Evolutionary conservation across 2,113 vertebrate genomes (phyloP), one percentile per base, ranked within the genome.

Genomic region (Arvicanthis niloticus): DNA sequence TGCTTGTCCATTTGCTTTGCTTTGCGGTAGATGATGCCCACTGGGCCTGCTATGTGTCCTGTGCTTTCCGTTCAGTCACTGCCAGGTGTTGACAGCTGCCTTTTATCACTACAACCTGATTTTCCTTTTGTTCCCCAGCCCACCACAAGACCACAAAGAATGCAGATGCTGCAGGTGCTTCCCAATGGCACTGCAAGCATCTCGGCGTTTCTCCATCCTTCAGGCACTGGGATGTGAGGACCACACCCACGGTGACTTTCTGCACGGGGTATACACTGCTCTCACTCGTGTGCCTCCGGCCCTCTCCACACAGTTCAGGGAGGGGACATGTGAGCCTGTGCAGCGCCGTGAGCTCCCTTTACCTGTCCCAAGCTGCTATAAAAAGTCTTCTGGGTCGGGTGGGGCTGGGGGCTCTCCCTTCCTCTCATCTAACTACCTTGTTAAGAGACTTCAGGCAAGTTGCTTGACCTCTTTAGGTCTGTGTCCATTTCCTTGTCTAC

Each of bases 1-100:
- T 16, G 77, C 95, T 94, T 89, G 73, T 93, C 89, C 89, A 96
- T 96, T 95, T 94, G 86, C 82, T 89, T 89, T 82, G 89, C 75
- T 96, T 97, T 97, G 95, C 93, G 73, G 60, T 85, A 56, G 73
- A 86, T 62, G 91, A 87, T 73, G 81, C 77, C 76, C 26, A 24
- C 34, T 15, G 45, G n/a, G 72, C 62, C 62, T 88, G 94, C 78
- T 29, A 67, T 53, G 22, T 65, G 22, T 31, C 93, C 53, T 3
- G 3, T 7, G 29, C 51, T 65, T 91, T 26, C 72, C 37, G n/a
- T 70, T 86, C 53, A 48, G 2, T 45, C 78, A 84, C 13, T 7
- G 6, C 40, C 67, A 13, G 3, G 40, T 11, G 3, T 19, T 10
- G 45, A 45, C 48, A 89, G 34, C 48, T n/a, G 17, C 40, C 81